Base-by-base conservation (phyloP, 64 coral and sea anemone species). In the Orbicella faveolata region DNA sequence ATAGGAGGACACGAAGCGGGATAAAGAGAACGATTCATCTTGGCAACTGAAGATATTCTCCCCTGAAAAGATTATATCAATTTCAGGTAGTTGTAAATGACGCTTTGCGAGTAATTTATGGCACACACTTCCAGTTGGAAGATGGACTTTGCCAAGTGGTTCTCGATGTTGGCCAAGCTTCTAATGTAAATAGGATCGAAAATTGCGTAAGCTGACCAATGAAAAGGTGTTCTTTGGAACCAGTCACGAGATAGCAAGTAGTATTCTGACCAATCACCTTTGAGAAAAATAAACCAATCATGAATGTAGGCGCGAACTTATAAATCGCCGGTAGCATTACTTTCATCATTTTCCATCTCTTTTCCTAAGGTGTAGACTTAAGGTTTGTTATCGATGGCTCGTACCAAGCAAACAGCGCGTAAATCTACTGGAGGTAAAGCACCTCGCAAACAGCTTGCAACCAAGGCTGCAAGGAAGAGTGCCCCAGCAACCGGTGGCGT, bases 1-100 rank as follows among this genome's bases (percentile, higher is more conserved):
- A 99, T 93, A 9, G 87, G 93, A 23, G 97, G 97, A 83, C 84
- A 92, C 17, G 97, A 95, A 1, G 89, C 75, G 23, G 97, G 97
- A 61, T 99, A 99, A 1, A 95, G 80, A 26, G 79, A 80, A 79
- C 97, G 93, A 83, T 99, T 84, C 90, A 92, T 92, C 6, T 79
- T 63, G 13, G 52, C 4, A 52, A 33, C 6, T 6, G 36, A n/a
- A 8, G 36, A 48, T 77, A 48, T 51, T 41, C 17, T 77, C 2
- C 7, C 23, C 23, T 69, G 20, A n/a, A 26, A 69, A 67, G 21
- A 23, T 25, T 9, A 21, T 3, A 69, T 69, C 9, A 70, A 9
- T 26, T 26, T 26, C n/a, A 19, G 25, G 25, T 11, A n/a, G 10
- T 25, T 33, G 4, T n/a, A 7, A 70, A 11, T 25, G 67, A 70